phyloP scores from a whole-genome alignment of 1,140 invertebrate genomes.

The Nixonia krombeini region DNA sequence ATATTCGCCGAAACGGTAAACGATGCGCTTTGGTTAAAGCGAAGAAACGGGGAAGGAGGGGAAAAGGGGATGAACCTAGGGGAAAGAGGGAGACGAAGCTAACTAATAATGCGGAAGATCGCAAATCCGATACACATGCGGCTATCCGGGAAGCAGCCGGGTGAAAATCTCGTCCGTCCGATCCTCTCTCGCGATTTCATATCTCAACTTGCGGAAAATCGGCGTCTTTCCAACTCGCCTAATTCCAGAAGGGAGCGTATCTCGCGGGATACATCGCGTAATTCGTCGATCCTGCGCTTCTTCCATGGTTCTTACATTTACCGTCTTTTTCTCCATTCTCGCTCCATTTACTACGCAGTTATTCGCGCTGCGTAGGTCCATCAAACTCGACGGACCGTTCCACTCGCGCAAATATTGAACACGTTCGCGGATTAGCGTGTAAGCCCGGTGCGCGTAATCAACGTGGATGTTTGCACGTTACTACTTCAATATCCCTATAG shows the following conservation, averaged over 20 bases:
- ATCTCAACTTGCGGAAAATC: conserved; percentile 20
- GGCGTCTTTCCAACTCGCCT: conserved; percentile 20
- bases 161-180: conserved; percentile 16
- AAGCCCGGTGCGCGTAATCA: conserved; percentile 4
- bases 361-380: neutral
- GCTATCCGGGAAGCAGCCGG: neutral
- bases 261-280: conserved; percentile 10
- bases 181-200: conserved; percentile 1
- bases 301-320: too few species aligned
- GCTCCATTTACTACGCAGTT: conserved; percentile 15
- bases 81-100: neutral
- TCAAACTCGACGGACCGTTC: neutral
- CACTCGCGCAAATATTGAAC: too few species aligned
- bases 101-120: conserved; percentile 11
- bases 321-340: conserved; percentile 1
- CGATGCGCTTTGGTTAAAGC: too few species aligned
- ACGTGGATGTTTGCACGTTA: too few species aligned
- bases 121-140: conserved; percentile 7
- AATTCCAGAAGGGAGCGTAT: conserved; percentile 8
- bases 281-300: conserved; percentile 12
- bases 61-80: conserved; percentile 2
- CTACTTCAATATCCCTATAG: too few species aligned
- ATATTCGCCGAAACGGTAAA: neutral
- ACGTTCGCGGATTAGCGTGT: too few species aligned
- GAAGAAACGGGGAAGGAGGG: conserved; percentile 3